Conservation (phyloP, 1,140 invertebrate species). For the Cydia strobilella region DNA sequence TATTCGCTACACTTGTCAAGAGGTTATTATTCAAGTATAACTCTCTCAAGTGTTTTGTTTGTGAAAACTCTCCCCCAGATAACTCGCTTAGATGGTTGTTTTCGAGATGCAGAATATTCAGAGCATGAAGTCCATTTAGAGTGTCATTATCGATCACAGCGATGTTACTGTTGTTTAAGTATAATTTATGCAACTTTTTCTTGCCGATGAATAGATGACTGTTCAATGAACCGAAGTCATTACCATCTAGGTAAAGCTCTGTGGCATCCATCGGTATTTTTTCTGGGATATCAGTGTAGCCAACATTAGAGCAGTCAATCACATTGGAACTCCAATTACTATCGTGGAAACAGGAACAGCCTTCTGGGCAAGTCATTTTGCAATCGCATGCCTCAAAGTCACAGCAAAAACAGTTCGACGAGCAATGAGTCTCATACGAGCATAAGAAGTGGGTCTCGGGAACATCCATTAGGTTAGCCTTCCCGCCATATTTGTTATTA, state of each 20-base stretch:
- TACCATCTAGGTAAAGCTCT: constrained; percentile 93
- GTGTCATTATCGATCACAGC: constrained; percentile 88
- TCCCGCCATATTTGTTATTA: constrained; percentile 90
- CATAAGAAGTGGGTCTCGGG: constrained; percentile 92
- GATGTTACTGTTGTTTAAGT: constrained; percentile 91
- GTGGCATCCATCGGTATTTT: constrained; percentile 95
- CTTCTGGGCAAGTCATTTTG: constrained; percentile 93
- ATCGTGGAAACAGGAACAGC: constrained; percentile 94
- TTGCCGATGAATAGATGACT: constrained; percentile 93
- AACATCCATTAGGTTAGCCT: constrained; percentile 87
- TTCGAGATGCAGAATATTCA: constrained; percentile 89
- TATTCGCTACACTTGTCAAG: constrained; percentile 86
- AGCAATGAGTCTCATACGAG: constrained; percentile 92
- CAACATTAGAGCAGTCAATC: constrained; percentile 90
- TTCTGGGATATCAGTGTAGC: constrained; percentile 87
- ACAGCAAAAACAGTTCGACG: constrained; percentile 92
- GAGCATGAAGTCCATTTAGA: constrained; percentile 88
- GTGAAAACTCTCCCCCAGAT: constrained; percentile 88
- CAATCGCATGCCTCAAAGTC: constrained; percentile 95
- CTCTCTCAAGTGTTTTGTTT: constrained; percentile 87
- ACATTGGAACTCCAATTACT: constrained; percentile 94
- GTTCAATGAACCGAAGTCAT: constrained; percentile 87
- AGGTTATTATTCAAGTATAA: constrained; percentile 92
- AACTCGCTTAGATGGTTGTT: constrained; percentile 88
- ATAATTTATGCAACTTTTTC: constrained; percentile 90